Conservation (phyloP, 2,888 invertebrate genomes). For the Ochropleura leucogaster region DNA sequence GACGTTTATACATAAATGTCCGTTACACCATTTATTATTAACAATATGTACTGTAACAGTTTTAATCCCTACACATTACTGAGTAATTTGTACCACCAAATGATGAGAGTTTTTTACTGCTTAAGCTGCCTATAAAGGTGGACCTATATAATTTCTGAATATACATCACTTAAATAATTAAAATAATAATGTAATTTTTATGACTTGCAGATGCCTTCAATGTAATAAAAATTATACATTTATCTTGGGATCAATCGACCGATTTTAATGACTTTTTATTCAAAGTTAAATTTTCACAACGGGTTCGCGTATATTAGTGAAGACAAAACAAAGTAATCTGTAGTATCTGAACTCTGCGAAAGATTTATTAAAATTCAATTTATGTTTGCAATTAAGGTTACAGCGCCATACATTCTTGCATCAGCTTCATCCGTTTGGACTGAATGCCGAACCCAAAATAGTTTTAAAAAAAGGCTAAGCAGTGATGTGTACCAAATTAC, state of each 20-base stretch:
- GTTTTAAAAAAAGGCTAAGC: too few species aligned
- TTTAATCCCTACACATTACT: background rate
- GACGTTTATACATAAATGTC: background rate
- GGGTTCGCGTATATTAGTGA: too few species aligned
- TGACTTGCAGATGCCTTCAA: background rate
- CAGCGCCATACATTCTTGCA: too few species aligned
- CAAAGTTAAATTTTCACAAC: background rate
- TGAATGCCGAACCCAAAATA: too few species aligned
- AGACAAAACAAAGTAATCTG: too few species aligned
- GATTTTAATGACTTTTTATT: background rate
- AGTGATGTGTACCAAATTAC: too few species aligned
- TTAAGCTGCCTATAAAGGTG: background rate
- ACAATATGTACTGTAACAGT: background rate
- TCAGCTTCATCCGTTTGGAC: too few species aligned
- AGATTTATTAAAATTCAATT: too few species aligned
- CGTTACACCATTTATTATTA: background rate
- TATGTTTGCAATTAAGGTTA: too few species aligned
- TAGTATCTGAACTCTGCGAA: too few species aligned
- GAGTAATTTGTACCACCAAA: background rate
- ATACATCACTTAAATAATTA: constrained; percentile 1
- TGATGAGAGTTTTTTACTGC: background rate
- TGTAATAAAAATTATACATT: background rate
- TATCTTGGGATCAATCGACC: background rate
- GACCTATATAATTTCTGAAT: background rate
- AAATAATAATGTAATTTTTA: background rate